phyloP scores from a whole-genome alignment of 2,113 vertebrate species.

The Hylia prasina region DNA sequence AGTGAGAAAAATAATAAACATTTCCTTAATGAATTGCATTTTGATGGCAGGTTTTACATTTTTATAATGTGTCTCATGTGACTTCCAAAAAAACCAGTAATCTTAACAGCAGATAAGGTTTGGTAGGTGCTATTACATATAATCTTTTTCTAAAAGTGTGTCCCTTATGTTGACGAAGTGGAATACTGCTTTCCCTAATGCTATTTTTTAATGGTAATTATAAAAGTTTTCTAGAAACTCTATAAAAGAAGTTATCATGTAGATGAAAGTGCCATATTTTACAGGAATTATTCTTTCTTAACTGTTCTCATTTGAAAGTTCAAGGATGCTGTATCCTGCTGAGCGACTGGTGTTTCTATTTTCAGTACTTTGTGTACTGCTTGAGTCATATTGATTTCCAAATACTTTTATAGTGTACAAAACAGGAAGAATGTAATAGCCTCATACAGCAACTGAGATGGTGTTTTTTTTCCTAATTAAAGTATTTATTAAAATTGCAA shows the following conservation, averaged over 20 bases:
- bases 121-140: background rate
- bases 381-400: constrained; percentile 65
- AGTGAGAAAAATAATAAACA: background rate
- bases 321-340: constrained; percentile 46
- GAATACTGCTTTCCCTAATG: background rate
- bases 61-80: background rate
- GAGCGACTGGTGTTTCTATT: constrained; percentile 50
- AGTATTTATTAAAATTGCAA: constrained; percentile 52
- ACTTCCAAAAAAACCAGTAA: background rate
- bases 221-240: constrained; percentile 36
- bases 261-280: constrained; percentile 36
- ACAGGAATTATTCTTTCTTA: constrained; percentile 47
- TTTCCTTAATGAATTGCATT: background rate
- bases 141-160: background rate
- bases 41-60: background rate
- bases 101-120: background rate
- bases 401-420: constrained; percentile 54
- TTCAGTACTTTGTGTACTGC: constrained; percentile 57
- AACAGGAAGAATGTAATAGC: constrained; percentile 60
- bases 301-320: constrained; percentile 28
- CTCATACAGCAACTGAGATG: background rate
- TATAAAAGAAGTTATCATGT: constrained; percentile 13
- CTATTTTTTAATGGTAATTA: background rate
- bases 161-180: background rate
- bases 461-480: constrained; percentile 3